phyloP scores from a whole-genome alignment of 2,113 vertebrate species.

The Menidia beryllina region DNA sequence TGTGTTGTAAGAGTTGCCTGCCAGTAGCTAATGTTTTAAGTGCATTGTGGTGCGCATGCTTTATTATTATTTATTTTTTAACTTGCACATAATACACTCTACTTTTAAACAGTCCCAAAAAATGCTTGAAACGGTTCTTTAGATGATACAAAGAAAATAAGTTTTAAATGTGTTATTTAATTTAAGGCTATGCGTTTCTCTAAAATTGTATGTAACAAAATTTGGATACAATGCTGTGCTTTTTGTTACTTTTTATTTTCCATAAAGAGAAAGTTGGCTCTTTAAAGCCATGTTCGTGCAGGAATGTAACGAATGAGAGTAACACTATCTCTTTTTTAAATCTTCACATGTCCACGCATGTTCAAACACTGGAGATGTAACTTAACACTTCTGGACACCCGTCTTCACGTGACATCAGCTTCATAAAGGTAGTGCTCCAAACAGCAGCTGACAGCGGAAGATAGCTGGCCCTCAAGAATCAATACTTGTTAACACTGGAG shows the following conservation, averaged over 20 bases:
- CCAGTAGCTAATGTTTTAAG: constrained; percentile 31
- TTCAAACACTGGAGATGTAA: constrained; percentile 16
- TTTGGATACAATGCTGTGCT: background rate
- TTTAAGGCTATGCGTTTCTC: background rate
- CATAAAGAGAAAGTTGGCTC: background rate
- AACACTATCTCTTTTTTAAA: constrained; percentile 1
- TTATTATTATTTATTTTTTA: constrained; percentile 36
- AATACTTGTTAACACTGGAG: constrained; percentile 49
- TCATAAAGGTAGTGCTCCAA: constrained; percentile 18
- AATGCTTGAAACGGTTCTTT: constrained; percentile 31
- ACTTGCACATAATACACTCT: constrained; percentile 8
- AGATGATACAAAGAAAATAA: constrained; percentile 1
- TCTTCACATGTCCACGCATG: background rate
- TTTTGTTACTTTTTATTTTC: constrained; percentile 12
- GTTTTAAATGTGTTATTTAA: background rate
- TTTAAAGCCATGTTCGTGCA: background rate
- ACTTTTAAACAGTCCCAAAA: constrained; percentile 13
- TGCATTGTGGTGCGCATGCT: constrained; percentile 58
- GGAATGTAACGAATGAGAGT: background rate
- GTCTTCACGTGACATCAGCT: background rate
- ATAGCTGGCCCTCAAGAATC: constrained; percentile 31
- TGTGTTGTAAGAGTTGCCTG: constrained; percentile 28
- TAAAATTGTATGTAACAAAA: constrained; percentile 38
- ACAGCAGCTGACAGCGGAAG: constrained; percentile 28
- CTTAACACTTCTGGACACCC: constrained; percentile 25